Conservation (phyloP, 2,797 vertebrate species). For the Dryobates pubescens region DNA sequence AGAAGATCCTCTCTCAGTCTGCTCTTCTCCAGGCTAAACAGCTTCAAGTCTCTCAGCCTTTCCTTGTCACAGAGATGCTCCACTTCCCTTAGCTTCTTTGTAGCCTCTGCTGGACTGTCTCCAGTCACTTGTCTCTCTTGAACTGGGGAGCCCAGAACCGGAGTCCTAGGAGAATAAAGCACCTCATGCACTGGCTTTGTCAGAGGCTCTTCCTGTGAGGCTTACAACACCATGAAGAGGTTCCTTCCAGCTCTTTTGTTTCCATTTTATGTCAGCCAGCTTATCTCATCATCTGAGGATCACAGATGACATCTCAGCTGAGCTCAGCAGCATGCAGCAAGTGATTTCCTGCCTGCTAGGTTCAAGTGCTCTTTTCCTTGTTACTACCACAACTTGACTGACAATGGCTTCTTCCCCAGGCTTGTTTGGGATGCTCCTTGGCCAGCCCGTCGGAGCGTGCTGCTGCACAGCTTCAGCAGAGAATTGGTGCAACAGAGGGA, state of each 20-base stretch:
- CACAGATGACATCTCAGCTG: neutral
- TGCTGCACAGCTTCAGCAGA: neutral
- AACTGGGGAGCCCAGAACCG: neutral
- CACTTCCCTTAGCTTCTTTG: no score
- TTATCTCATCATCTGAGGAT: neutral
- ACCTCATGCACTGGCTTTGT: neutral
- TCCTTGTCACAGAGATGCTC: no score
- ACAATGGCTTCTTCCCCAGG: neutral
- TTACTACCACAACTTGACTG: accelerated
- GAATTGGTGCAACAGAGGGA: neutral
- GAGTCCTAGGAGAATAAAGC: neutral
- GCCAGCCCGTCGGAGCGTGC: neutral
- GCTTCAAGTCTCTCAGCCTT: no score
- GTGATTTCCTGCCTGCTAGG: neutral
- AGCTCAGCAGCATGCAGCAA: neutral
- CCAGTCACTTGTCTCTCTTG: neutral
- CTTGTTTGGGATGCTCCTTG: neutral
- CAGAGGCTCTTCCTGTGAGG: neutral
- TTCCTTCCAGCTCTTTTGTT: neutral
- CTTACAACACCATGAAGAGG: neutral
- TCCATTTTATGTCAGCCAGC: neutral
- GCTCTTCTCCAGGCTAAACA: no score
- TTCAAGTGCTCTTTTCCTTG: neutral
- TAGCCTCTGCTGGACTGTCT: no score
- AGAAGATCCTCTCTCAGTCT: no score